Conservation (phyloP, 2,797 vertebrate genomes). For the Buphagus erythrorhynchus region DNA sequence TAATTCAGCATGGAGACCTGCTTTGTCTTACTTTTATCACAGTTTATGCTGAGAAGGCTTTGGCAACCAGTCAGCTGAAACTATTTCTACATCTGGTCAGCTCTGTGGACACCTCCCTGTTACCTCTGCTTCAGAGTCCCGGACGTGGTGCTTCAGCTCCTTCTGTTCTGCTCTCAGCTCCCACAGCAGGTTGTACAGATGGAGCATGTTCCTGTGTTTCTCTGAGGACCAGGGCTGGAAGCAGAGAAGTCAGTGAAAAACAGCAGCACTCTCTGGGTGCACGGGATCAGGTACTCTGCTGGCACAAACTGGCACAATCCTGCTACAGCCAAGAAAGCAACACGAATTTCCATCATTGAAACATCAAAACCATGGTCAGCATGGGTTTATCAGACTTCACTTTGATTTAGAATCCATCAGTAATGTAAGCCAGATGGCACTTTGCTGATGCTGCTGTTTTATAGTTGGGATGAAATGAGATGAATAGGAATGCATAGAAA, state of each 20-base stretch:
- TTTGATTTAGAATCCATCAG: not conserved
- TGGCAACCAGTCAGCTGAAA: not conserved
- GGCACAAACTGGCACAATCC: not conserved
- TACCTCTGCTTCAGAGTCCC: conserved; percentile 84
- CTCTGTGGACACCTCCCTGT: not conserved
- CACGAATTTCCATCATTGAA: not conserved
- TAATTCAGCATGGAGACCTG: not conserved
- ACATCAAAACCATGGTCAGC: not conserved
- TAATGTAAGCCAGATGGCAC: not conserved
- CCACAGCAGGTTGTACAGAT: conserved; percentile 74
- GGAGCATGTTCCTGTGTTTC: conserved; percentile 74
- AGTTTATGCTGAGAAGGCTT: not conserved
- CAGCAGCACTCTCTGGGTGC: not conserved
- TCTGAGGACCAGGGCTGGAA: conserved; percentile 78
- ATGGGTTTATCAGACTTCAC: not conserved
- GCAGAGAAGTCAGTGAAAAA: not conserved
- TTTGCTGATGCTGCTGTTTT: not conserved
- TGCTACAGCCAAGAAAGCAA: not conserved
- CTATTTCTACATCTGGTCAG: not conserved
- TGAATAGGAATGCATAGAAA: not conserved
- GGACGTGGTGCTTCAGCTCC: conserved; percentile 63
- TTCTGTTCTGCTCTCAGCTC: conserved; percentile 75
- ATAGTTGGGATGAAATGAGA: not conserved
- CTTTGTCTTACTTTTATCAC: not conserved
- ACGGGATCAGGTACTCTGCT: not conserved